Conservation (phyloP, 2,797 vertebrate species). For the Ammospiza maritima region DNA sequence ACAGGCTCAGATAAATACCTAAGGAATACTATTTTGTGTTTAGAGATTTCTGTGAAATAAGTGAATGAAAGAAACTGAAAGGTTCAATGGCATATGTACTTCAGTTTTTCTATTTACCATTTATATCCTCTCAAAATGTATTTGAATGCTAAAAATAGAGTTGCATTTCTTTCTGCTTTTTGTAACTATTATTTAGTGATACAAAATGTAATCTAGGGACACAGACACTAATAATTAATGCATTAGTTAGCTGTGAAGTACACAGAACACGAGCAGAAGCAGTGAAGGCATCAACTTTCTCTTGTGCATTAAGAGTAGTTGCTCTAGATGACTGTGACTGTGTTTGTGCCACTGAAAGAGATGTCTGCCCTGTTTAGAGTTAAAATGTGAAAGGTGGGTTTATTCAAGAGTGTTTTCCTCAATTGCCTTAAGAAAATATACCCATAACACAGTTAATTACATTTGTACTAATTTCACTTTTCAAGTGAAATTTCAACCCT, state of each 20-base stretch:
- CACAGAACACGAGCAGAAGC: background rate
- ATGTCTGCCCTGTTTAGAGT: background rate
- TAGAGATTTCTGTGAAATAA: background rate
- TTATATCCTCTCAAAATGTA: background rate
- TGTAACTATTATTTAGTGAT: background rate
- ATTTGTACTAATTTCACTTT: background rate
- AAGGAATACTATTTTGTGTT: background rate
- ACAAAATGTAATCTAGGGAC: background rate
- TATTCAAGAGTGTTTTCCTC: background rate
- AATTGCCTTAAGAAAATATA: background rate
- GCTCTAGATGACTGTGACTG: background rate
- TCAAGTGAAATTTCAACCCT: background rate
- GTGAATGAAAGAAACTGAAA: background rate
- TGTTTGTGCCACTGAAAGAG: background rate
- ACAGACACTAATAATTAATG: slow-evolving; percentile 25
- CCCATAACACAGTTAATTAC: background rate
- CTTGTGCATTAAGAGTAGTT: background rate
- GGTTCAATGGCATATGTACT: background rate
- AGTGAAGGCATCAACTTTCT: slow-evolving; percentile 14
- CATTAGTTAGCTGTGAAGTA: slow-evolving; percentile 22
- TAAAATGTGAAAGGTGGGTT: background rate
- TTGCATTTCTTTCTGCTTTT: background rate
- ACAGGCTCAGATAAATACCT: background rate
- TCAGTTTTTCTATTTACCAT: background rate
- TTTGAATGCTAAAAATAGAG: background rate